Evolutionary conservation across 2,113 vertebrate genomes (phyloP).

Genomic region (Uropsilus gracilis): DNA sequence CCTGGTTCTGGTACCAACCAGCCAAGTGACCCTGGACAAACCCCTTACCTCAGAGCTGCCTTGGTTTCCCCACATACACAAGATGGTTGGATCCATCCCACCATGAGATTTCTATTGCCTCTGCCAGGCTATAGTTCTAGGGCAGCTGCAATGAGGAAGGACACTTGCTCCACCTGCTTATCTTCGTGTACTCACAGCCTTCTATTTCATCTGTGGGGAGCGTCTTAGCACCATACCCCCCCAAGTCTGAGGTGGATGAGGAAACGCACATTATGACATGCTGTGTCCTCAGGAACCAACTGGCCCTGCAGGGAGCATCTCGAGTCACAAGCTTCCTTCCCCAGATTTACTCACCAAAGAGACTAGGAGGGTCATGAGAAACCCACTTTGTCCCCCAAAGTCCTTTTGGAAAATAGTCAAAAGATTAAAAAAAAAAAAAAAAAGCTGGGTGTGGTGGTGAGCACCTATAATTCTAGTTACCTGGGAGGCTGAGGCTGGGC

Average conservation of each 20-base stretch:
- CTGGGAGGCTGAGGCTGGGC: too few relatives aligned
- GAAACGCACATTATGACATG: accelerated
- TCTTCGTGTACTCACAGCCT: not conserved
- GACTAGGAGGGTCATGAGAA: not conserved
- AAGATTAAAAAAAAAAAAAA: too few relatives aligned
- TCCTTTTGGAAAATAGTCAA: not conserved
- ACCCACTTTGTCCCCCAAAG: not conserved
- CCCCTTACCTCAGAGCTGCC: not conserved
- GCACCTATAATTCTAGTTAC: too few relatives aligned
- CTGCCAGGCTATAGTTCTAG: not conserved
- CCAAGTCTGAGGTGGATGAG: not conserved
- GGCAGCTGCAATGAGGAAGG: not conserved
- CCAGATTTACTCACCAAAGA: not conserved
- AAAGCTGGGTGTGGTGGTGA: too few relatives aligned
- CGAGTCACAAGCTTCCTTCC: not conserved
- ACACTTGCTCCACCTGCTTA: not conserved
- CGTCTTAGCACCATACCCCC: not conserved
- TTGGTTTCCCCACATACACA: conserved; percentile 8
- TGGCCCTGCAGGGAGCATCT: not conserved
- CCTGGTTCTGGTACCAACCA: not conserved
- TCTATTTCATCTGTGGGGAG: not conserved
- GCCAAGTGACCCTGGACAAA: not conserved
- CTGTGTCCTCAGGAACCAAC: not conserved
- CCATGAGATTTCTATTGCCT: not conserved
- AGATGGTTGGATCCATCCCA: not conserved